Evolutionary conservation across 2,888 invertebrate genomes (phyloP), one percentile per base, ranked within the genome.

Genomic region (Mesodorylaimus sp.): DNA sequence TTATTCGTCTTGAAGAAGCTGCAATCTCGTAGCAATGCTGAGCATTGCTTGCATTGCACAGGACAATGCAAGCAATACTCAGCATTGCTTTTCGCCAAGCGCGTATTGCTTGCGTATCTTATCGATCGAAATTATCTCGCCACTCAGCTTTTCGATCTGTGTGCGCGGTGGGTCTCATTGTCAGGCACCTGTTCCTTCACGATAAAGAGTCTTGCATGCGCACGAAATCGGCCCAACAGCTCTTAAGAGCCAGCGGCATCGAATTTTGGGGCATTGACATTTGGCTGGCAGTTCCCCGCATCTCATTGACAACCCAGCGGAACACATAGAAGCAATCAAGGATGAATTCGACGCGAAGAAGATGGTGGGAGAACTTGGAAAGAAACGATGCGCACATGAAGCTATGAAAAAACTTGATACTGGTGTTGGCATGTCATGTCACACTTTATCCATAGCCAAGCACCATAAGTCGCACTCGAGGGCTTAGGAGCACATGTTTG

Each of bases 241-340:
- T 43, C 5, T 7, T 39, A 21, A 39, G 21, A 39, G 41, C 41
- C 10, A 39, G 21, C 21, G 41, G 41, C 10, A 21, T 16, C 21
- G 41, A 39, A 7, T 39, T 39, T 21, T 39, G 13, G 41, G 41
- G 41, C 10, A 39, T 19, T 21, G 41, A 21, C 41, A 39, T 39
- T 39, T 39, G 41, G 41, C 41, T 21, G 7, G 41, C n/a, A 19
- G 41, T n/a, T n/a, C n/a, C n/a, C n/a, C n/a, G n/a, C n/a, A n/a
- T n/a, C n/a, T n/a, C n/a, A n/a, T n/a, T n/a, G n/a, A n/a, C n/a
- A n/a, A n/a, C n/a, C n/a, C n/a, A n/a, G n/a, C n/a, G n/a, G n/a
- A n/a, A n/a, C n/a, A n/a, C n/a, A n/a, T 7, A 39, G 13, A 13
- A 21, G 21, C 21, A 16, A 39, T 39, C 21, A 39, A 39, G 21